A percentile compares a stretch with the other conserved stretches of the same genome.
These are phyloP conservation scores for Zaprionus kolodkinae DNA, from an alignment of 1,140 invertebrate species.

Conservation along the genomic window DNA sequence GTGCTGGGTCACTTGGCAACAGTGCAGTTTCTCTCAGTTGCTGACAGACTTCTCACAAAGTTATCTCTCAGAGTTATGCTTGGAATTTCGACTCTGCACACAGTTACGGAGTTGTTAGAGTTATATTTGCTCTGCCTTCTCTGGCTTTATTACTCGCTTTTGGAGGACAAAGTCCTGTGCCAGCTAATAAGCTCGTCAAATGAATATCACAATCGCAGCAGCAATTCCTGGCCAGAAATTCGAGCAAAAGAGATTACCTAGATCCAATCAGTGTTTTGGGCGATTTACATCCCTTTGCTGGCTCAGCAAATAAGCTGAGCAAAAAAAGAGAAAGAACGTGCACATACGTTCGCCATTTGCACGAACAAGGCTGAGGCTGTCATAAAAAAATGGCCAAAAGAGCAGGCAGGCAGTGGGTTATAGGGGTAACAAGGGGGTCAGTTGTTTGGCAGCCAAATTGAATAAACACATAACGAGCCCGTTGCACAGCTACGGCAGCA, in stretches of 20 bases:
- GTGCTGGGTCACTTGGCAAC: background rate
- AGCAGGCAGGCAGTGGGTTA: conserved; percentile 23
- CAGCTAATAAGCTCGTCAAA: conserved; percentile 29
- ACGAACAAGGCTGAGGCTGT: conserved; percentile 20
- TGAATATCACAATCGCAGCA: conserved; percentile 12
- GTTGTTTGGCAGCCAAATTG: conserved; percentile 59
- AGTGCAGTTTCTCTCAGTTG: background rate
- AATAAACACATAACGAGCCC: conserved; percentile 80
- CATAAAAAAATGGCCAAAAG: conserved; percentile 47
- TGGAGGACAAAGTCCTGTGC: conserved; percentile 17
- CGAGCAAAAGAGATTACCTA: conserved; percentile 8
- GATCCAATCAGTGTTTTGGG: conserved; percentile 6
- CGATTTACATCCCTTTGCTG: conserved; percentile 1
- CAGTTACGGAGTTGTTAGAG: too few relatives aligned
- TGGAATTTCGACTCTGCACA: background rate
- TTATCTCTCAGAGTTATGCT: too few relatives aligned
- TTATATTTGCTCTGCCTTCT: background rate
- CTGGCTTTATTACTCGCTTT: too few relatives aligned
- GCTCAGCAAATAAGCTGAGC: conserved; percentile 33
- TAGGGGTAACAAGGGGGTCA: background rate
- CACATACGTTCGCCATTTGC: conserved; percentile 54
- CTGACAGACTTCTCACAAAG: background rate
- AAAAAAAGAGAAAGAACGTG: background rate
- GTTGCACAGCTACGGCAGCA: conserved; percentile 39
- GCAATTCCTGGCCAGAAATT: background rate